Base-by-base conservation (phyloP, 2,113 vertebrate species). In the Silurus meridionalis region DNA sequence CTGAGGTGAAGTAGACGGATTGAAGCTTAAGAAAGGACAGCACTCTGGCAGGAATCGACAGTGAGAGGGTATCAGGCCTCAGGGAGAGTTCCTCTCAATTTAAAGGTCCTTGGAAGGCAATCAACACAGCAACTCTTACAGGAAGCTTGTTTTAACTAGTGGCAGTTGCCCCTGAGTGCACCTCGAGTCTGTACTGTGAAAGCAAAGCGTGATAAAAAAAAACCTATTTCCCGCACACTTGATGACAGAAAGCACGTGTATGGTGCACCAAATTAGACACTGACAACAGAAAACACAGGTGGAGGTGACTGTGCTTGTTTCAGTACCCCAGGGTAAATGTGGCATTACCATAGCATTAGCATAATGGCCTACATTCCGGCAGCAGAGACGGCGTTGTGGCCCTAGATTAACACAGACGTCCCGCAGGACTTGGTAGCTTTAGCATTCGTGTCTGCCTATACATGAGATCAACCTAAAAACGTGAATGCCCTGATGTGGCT, bases 1-100 rank as follows among this genome's bases (percentile, higher is more conserved):
- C 84, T 88, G 87, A 88, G 87, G 85, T 82, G 80, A 89, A 90
- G 87, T 80, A 89, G 81, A 81, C 52, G 82, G 85, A 90, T 83
- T 85, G 88, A 80, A 58, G 80, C 64, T 53, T 84, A 87, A 63
- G n/a, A 86, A 89, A 63, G 84, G 88, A 84, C 79, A 86, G 57
- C 63, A 80, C n/a, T 58, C 80, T 88, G 86, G 82, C 61, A 86
- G 79, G 77, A 83, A 71, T 78, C 81, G 81, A 60, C 63, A 72
- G 63, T 10, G 48, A 80, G 83, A 87, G 83, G 83, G 55, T 15
- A 69, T 60, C 58, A 61, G 79, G 81, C 86, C 84, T 87, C 77
- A 6, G 86, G 89, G 84, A 75, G 75, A 87, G 67, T 89, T 89
- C 52, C 77, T 87, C 85, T 87, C 48, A 85, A 89, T 85, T 82